These are phyloP conservation scores for Colossoma macropomum DNA, from an alignment of 2,113 vertebrate genomes.

Conservation along the genomic window DNA sequence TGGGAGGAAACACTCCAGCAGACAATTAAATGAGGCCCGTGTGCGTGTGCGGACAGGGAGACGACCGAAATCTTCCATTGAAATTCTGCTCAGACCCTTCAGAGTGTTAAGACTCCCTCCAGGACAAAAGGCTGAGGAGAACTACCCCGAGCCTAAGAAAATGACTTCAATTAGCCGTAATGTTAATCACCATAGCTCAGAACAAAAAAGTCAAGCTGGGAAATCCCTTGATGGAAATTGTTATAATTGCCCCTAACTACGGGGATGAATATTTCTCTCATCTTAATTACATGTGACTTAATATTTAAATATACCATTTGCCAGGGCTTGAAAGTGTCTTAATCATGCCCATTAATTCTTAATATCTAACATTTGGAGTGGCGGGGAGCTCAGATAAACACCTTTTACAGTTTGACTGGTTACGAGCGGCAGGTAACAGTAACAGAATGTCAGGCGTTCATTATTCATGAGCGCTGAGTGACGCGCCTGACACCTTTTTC, in stretches of 20 bases:
- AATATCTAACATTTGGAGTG: conserved; percentile 82
- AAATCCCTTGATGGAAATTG: conserved; percentile 99
- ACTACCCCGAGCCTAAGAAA: conserved; percentile 85
- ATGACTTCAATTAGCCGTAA: conserved; percentile 96
- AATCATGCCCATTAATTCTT: conserved; percentile 96
- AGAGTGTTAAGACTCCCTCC: conserved; percentile 77
- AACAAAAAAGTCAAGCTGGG: conserved; percentile 92
- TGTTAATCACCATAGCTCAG: conserved; percentile 97
- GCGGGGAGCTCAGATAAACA: conserved; percentile 86
- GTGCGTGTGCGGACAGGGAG: conserved; percentile 75
- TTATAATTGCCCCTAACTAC: conserved; percentile 96
- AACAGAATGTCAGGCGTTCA: conserved; percentile 82
- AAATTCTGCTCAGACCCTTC: conserved; percentile 78
- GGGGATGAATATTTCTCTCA: conserved; percentile 88
- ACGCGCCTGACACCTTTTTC: conserved; percentile 67
- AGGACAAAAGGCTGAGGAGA: conserved; percentile 64
- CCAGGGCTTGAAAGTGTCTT: conserved; percentile 89
- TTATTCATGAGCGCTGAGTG: conserved; percentile 75
- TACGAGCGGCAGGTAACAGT: conserved; percentile 85
- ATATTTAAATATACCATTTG: conserved; percentile 97
- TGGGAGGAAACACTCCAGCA: conserved; percentile 72
- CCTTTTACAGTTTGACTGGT: conserved; percentile 92
- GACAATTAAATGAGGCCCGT: conserved; percentile 79
- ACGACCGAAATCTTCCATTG: conserved; percentile 78
- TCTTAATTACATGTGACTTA: conserved; percentile 96